Conservation (phyloP, 2,797 vertebrate species). For the Pseudochromis fuscus region DNA sequence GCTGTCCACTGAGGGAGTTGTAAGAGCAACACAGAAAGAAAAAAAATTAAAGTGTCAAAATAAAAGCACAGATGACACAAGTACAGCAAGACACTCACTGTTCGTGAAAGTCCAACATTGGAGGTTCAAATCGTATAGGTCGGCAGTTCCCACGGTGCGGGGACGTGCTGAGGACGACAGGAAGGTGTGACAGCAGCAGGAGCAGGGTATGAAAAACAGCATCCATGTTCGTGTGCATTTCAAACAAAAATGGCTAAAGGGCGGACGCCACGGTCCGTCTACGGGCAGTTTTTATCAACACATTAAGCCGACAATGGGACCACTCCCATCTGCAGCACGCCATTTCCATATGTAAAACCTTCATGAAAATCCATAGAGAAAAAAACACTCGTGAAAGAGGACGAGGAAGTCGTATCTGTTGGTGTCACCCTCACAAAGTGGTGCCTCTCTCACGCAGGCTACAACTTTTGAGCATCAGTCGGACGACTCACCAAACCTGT, state of each 20-base stretch:
- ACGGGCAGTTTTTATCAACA: slow-evolving; percentile 17
- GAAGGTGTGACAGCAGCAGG: slow-evolving; percentile 58
- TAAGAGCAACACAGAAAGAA: not conserved
- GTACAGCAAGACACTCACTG: slow-evolving; percentile 88
- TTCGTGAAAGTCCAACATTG: slow-evolving; percentile 99
- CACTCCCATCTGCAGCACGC: slow-evolving; percentile 14
- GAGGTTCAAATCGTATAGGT: slow-evolving; percentile 97
- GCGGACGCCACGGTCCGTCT: not conserved
- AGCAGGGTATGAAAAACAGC: slow-evolving; percentile 39
- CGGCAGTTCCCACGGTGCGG: slow-evolving; percentile 94
- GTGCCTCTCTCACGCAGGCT: slow-evolving; percentile 21
- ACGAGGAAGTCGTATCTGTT: not conserved
- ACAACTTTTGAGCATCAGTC: slow-evolving; percentile 27
- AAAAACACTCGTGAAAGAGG: not conserved
- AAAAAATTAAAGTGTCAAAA: not conserved
- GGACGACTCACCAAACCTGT: slow-evolving; percentile 70
- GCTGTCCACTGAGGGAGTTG: not conserved
- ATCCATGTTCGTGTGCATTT: slow-evolving; percentile 60
- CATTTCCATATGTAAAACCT: slow-evolving; percentile 47
- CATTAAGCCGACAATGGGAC: not conserved
- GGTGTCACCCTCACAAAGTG: not conserved
- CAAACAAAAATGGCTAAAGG: slow-evolving; percentile 42
- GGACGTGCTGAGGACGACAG: slow-evolving; percentile 86
- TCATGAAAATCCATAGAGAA: slow-evolving; percentile 22
- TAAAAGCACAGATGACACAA: not conserved